Conservation (phyloP, 2,113 vertebrate species). For the Chelonoidis abingdonii region DNA sequence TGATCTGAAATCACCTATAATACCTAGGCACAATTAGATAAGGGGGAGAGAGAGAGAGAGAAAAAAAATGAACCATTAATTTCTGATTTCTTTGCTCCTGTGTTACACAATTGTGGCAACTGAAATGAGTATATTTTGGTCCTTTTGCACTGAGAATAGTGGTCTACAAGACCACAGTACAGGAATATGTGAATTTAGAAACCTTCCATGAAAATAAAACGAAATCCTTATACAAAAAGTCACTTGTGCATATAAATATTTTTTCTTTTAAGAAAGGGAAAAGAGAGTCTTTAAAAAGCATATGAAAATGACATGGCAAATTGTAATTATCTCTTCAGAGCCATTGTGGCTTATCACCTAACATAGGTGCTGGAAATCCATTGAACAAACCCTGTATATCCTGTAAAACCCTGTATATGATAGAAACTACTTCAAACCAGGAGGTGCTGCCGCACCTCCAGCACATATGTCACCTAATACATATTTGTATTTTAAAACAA, state of each 20-base stretch:
- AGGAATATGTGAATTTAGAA: neutral
- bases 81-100: neutral
- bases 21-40: conserved; percentile 7
- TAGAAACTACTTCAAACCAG: too few relatives aligned
- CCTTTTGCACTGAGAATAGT: neutral
- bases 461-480: neutral
- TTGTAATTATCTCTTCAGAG: neutral
- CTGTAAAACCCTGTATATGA: too few relatives aligned
- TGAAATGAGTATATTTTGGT: neutral
- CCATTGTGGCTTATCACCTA: neutral
- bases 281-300: neutral
- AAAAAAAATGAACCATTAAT: neutral
- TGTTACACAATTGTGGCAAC: neutral
- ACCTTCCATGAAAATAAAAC: neutral
- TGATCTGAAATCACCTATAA: neutral
- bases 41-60: neutral
- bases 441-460: too few relatives aligned
- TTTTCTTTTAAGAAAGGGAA: conserved; percentile 7
- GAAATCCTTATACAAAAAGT: conserved; percentile 2
- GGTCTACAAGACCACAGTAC: neutral
- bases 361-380: too few relatives aligned
- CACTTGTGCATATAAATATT: neutral
- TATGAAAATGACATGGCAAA: neutral
- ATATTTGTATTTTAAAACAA: conserved; percentile 44
- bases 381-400: too few relatives aligned